A percentile compares a stretch with the other conserved stretches of the same genome.
Evolutionary conservation across 2,797 vertebrate genomes (phyloP).

Genomic region (Linurgus olivaceus): DNA sequence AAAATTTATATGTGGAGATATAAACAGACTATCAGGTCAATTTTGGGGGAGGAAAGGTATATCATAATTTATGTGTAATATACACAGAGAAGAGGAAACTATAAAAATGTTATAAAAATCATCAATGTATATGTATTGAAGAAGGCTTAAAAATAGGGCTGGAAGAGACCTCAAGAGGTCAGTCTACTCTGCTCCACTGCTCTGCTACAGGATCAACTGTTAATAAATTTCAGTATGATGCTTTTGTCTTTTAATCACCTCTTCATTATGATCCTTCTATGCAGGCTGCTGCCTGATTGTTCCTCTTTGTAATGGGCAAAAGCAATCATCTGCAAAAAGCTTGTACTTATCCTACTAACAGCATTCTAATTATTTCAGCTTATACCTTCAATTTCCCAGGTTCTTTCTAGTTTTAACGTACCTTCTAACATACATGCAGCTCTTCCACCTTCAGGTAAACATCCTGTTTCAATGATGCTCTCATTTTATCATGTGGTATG

Average conservation of each 20-base stretch:
- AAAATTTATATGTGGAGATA: background rate
- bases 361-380: background rate
- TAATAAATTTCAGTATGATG: background rate
- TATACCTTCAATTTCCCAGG: background rate
- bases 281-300: background rate
- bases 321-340: background rate
- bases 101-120: background rate
- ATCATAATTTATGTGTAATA: background rate
- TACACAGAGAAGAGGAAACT: background rate
- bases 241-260: constrained; percentile 37
- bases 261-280: background rate
- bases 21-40: background rate
- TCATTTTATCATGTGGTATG: background rate
- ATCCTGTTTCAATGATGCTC: background rate
- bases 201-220: background rate
- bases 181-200: constrained; percentile 16
- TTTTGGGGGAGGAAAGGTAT: background rate
- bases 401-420: background rate
- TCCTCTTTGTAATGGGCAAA: background rate
- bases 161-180: constrained; percentile 52
- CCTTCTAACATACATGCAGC: background rate
- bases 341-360: background rate
- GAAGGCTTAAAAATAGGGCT: background rate
- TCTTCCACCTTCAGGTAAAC: background rate
- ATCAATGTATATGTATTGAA: background rate